Evolutionary conservation across 2,888 invertebrate species (phyloP), one percentile per base, ranked within the genome.

Genomic region (Anthophora plumipes): DNA sequence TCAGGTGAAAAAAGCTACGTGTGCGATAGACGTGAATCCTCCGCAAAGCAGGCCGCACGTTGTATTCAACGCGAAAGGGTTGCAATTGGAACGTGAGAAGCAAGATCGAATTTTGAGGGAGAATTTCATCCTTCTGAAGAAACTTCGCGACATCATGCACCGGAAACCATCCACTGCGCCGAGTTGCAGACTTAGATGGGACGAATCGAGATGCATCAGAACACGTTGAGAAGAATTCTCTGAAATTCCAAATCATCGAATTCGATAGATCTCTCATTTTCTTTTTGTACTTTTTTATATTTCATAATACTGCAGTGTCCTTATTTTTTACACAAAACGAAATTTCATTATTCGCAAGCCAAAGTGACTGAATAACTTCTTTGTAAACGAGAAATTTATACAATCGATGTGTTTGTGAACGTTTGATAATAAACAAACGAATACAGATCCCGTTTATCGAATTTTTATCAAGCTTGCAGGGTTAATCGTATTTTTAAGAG

Each of bases 91-190:
- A 60, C 85, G 88, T 0, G 93, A 93, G 72, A 87, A 92, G 9
- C 93, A 93, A 60, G 89, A 90, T 7, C 89, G 89, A 20, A 92
- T 93, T 22, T 75, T 89, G 1, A 85, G 89, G 12, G 91, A 93
- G 50, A 93, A 93, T 84, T 93, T 93, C 61, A 92, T 93, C 25
- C 87, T 93, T 0, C 68, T 92, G 54, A 89, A 88, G 66, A 92
- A 92, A 64, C 88, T 93, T 4, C 87, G 86, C 0, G 89, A 90
- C 1, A 93, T 93, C 7, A 93, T 93, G 93, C 84, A 88, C 22
- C 91, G 92, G 3, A 90, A 90, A 50, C 79, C 66, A n/a, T 25
- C 76, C 8, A 83, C 59, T 0, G 78, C 85, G 0, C 89, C 90
- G 41, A 85, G 79, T 60, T 87, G 77, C 22, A 61, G 90, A 5